These are phyloP conservation scores for Habrosyne pyritoides DNA, from an alignment of 2,888 invertebrate species.

Conservation along the genomic window DNA sequence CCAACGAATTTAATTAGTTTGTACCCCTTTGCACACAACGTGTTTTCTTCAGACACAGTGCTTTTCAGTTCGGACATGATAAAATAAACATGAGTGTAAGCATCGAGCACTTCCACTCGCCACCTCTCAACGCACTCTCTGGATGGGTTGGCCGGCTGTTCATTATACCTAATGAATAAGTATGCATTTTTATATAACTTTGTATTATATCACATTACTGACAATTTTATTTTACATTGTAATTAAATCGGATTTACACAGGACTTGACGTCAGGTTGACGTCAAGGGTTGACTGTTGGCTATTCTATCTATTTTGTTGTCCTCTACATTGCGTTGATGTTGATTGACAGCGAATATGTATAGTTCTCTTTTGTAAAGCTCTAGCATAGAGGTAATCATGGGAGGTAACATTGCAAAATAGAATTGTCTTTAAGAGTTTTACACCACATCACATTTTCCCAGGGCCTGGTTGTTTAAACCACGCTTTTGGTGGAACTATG, in stretches of 20 bases:
- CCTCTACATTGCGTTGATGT: background rate
- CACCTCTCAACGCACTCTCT: constrained; percentile 36
- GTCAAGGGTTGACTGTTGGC: background rate
- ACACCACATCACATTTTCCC: no score
- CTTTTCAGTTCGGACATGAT: constrained; percentile 77
- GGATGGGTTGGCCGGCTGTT: constrained; percentile 41
- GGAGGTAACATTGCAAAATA: no score
- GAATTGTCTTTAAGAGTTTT: no score
- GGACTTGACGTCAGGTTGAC: constrained; percentile 7
- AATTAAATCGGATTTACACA: constrained; percentile 13
- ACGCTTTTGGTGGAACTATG: no score
- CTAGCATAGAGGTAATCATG: no score
- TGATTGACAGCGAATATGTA: background rate
- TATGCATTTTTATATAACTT: constrained; percentile 62
- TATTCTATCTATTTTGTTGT: constrained; percentile 15
- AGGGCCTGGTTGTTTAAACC: no score
- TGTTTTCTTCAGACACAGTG: constrained; percentile 74
- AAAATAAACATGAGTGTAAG: constrained; percentile 47
- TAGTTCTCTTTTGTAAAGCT: background rate
- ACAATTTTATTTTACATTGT: constrained; percentile 45
- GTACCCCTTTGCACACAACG: constrained; percentile 83
- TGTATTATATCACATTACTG: constrained; percentile 42
- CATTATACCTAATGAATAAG: constrained; percentile 18
- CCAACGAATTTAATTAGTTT: constrained; percentile 86
- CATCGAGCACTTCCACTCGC: constrained; percentile 40